phyloP scores from a whole-genome alignment of 2,797 vertebrate species.

The Holocentrus rufus region DNA sequence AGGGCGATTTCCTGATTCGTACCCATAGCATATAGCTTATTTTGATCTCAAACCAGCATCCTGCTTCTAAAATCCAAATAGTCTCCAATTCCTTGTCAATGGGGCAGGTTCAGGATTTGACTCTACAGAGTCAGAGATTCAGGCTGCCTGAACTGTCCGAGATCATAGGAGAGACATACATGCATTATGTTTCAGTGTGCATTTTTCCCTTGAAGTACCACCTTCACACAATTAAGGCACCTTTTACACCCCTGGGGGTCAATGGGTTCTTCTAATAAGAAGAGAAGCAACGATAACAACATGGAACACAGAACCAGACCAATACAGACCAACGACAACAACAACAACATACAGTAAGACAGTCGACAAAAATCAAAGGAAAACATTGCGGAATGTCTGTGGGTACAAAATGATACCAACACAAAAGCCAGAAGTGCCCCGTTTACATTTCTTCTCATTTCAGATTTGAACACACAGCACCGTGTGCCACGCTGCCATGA shows the following conservation, averaged over 20 bases:
- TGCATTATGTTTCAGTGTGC: conserved; percentile 60
- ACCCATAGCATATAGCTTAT: conserved; percentile 1
- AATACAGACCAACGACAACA: conserved; percentile 40
- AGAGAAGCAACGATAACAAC: conserved; percentile 79
- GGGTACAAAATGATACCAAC: conserved; percentile 29
- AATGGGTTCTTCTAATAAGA: conserved; percentile 86
- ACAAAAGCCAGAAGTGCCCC: conserved; percentile 63
- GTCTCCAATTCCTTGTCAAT: neutral
- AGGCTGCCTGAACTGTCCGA: neutral
- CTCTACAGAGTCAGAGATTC: neutral
- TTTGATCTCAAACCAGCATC: neutral
- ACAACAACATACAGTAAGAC: conserved; percentile 47
- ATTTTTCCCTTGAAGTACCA: conserved; percentile 68
- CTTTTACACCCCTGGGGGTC: conserved; percentile 82
- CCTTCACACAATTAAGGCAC: conserved; percentile 86
- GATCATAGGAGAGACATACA: conserved; percentile 35
- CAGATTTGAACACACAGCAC: conserved; percentile 51
- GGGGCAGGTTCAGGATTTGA: neutral
- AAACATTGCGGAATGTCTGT: conserved; percentile 72
- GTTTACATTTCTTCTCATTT: conserved; percentile 56
- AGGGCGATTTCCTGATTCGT: neutral
- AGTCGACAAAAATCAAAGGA: conserved; percentile 24
- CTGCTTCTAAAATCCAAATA: neutral
- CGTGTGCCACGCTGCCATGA: conserved; percentile 4
- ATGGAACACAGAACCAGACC: conserved; percentile 68